A percentile compares a stretch with the other conserved stretches of the same genome.
Conservation (phyloP, 2,888 invertebrate species). For the Chymomyza amoena region DNA sequence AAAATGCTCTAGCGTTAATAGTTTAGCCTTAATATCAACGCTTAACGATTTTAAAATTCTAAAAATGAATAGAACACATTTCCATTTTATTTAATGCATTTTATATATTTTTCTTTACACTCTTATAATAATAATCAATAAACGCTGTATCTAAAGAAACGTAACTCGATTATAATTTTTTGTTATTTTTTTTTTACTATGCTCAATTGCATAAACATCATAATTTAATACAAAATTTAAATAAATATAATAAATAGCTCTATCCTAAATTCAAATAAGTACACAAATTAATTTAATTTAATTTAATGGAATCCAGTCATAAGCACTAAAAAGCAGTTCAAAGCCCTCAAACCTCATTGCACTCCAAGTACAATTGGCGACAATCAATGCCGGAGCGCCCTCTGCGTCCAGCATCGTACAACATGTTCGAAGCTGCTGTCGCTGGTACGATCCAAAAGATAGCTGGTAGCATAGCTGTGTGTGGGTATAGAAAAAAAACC, state of each 20-base stretch:
- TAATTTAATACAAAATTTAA: constrained; percentile 64
- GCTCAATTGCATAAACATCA: constrained; percentile 19
- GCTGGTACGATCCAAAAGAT: constrained; percentile 87
- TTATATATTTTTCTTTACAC: constrained; percentile 20
- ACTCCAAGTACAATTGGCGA: constrained; percentile 89
- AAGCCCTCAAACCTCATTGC: constrained; percentile 90
- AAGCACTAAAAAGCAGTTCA: constrained; percentile 32
- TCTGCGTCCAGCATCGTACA: constrained; percentile 91
- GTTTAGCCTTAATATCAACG: too few species aligned
- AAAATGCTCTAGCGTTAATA: too few species aligned
- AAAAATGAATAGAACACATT: background rate
- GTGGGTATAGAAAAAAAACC: constrained; percentile 28
- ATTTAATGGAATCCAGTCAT: constrained; percentile 59
- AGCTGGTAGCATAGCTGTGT: constrained; percentile 92
- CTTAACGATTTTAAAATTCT: too few species aligned
- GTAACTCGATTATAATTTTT: constrained; percentile 6
- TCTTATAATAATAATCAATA: background rate
- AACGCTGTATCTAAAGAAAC: constrained; percentile 13
- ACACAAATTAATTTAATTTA: constrained; percentile 72
- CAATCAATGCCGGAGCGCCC: constrained; percentile 93
- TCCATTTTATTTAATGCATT: constrained; percentile 10
- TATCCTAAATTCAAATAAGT: constrained; percentile 55
- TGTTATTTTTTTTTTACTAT: background rate
- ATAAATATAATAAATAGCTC: constrained; percentile 72
- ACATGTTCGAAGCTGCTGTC: constrained; percentile 87